Base-by-base conservation (phyloP, 1,140 invertebrate genomes). In the Odontomachus brunneus region DNA sequence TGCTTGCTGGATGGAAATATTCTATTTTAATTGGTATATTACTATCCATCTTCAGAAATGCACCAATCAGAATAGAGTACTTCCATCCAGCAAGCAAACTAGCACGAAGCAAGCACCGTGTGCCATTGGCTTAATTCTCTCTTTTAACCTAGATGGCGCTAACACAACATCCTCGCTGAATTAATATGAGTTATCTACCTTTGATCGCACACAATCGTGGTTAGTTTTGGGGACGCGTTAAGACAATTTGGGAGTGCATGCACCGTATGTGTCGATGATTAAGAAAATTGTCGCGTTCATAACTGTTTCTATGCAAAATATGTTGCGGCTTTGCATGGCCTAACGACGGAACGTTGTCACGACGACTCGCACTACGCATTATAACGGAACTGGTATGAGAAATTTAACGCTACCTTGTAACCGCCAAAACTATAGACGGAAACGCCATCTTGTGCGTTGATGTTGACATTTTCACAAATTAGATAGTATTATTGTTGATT, bases 381-480 rank as follows among this genome's bases (percentile, higher is more conserved):
- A 26, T 48, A 82, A 66, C 33, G 19, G 1, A 75, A 80, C 15
- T 55, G 33, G n/a, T 65, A 53, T n/a, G 49, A 53, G 33, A 26
- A 57, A 29, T 84, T 78, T 69, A 44, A 75, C 57, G 59, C 55
- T 69, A 63, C 57, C 73, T 76, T 44, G 78, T 90, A 91, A 92
- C 91, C 91, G 91, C 91, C 91, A 92, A 92, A 92, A 91, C 85
- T 87, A 57, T 48, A 67, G 55, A 85, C 66, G 55, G 75, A 83
- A 89, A 90, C 91, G 91, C 91, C 91, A 92, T 92, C 90, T 92
- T 92, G 84, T 86, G 83, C 84, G 85, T 71, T 84, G 85, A 90
- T 92, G 91, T 92, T 92, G 90, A 92, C 87, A 92, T 90, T 90
- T 89, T 89, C 84, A 65, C 75, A 84, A 84, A 84, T 84, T 59